Conservation (phyloP, 2,113 vertebrate species). For the Barnardius zonarius region DNA sequence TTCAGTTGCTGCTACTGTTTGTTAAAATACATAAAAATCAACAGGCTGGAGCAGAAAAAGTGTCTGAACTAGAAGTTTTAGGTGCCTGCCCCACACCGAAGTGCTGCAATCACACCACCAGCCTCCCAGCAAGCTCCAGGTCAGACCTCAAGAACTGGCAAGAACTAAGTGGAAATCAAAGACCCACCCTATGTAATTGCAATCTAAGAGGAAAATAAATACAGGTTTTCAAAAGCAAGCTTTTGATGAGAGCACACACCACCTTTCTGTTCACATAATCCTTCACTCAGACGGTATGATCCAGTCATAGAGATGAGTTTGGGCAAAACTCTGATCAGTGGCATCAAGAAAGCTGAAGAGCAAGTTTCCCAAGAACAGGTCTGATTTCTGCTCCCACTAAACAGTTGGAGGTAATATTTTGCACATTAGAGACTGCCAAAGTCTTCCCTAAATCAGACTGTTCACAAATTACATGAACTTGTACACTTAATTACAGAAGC, state of each 20-base stretch:
- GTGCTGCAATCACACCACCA: not conserved
- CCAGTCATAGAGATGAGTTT: not conserved
- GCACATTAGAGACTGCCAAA: not conserved
- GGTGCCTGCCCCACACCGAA: not conserved
- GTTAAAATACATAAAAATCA: slow-evolving; percentile 27
- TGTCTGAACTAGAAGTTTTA: not conserved
- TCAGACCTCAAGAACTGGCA: not conserved
- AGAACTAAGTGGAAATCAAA: slow-evolving; percentile 28
- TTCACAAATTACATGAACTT: not conserved
- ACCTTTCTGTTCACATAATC: not conserved
- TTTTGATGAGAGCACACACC: not conserved
- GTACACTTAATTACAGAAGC: not conserved
- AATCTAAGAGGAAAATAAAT: slow-evolving; percentile 3
- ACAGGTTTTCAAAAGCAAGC: slow-evolving; percentile 22
- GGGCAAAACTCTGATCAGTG: not conserved
- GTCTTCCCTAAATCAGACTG: not conserved
- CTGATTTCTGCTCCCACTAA: not conserved
- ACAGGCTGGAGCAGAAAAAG: not conserved
- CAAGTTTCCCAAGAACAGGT: not conserved
- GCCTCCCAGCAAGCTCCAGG: not conserved
- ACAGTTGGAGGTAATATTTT: not conserved
- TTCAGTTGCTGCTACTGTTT: not conserved
- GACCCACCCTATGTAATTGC: not conserved
- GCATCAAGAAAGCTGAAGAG: not conserved
- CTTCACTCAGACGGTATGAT: not conserved